Percentiles rank a stretch among this genome's conserved stretches.
Evolutionary conservation across 1,140 invertebrate species (phyloP).

Genomic region (Asbolus verrucosus): DNA sequence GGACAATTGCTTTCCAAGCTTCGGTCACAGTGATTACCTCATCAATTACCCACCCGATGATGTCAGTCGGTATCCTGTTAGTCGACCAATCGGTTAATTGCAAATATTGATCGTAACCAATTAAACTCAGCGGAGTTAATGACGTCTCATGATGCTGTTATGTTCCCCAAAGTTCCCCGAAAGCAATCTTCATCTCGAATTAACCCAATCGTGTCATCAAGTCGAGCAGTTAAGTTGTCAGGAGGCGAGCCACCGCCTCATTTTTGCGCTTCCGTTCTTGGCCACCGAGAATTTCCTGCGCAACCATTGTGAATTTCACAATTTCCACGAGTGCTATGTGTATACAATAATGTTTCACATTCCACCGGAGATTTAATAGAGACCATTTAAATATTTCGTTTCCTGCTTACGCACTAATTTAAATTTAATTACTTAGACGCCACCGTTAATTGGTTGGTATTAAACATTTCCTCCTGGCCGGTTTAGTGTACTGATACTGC

Average conservation of each 20-base stretch:
- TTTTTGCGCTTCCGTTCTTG: constrained; percentile 23
- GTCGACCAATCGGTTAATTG: constrained; percentile 28
- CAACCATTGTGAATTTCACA: constrained; percentile 26
- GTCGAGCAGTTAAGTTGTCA: constrained; percentile 18
- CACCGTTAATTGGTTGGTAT: constrained; percentile 41
- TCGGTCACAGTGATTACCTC: constrained; percentile 25
- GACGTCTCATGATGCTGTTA: no score
- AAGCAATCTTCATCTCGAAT: background rate
- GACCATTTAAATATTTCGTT: constrained; percentile 25
- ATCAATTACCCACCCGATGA: constrained; percentile 25
- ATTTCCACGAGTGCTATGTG: background rate
- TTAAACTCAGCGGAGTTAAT: background rate
- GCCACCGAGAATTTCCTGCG: background rate
- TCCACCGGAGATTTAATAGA: constrained; percentile 41
- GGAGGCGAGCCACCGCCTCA: background rate
- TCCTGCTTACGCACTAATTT: constrained; percentile 41
- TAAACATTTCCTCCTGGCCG: constrained; percentile 33
- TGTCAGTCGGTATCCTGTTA: background rate
- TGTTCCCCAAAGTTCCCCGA: no score
- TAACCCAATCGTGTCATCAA: background rate
- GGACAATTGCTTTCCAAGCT: background rate
- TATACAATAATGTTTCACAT: constrained; percentile 9
- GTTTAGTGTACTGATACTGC: background rate
- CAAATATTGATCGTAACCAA: background rate
- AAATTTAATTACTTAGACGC: constrained; percentile 42